Base-by-base conservation (phyloP, 2,888 invertebrate species). In the Phymatocera aterrima region DNA sequence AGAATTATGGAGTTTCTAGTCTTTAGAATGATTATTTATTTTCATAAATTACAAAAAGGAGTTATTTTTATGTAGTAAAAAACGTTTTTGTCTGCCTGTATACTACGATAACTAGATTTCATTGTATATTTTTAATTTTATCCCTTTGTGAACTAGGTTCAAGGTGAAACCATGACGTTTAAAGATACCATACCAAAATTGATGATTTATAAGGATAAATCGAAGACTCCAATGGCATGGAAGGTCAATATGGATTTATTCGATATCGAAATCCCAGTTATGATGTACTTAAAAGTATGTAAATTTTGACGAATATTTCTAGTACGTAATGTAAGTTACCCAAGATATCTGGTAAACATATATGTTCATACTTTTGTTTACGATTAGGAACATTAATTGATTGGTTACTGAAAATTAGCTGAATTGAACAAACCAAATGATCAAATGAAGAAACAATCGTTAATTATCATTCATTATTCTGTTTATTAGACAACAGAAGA, bases 251-350 rank as follows among this genome's bases (percentile, higher is more conserved):
- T 87, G 75, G 80, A 83, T 80, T 79, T 86, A 77, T 57, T 43
- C n/a, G 81, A 81, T 24, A 40, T 83, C 15, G 1, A 31, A 5
- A 85, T 87, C 51, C 81, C 83, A 31, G 83, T 85, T 43, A 34
- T 5, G 8, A 28, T 65, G 40, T 84, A 82, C 72, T 74, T 84
- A 2, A 87, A 85, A 80, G 86, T 87, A 81, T 74, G 77, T 65
- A 24, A 24, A n/a, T 72, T n/a, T 18, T n/a, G n/a, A n/a, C n/a
- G n/a, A n/a, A n/a, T n/a, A n/a, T n/a, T n/a, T n/a, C n/a, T n/a
- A n/a, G n/a, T n/a, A n/a, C n/a, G n/a, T n/a, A n/a, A n/a, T n/a
- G n/a, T n/a, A n/a, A n/a, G n/a, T n/a, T n/a, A n/a, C n/a, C n/a
- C n/a, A n/a, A n/a, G n/a, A 61, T 34, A 61, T 61, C 8, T 34